A percentile compares a stretch with the other conserved stretches of the same genome.
Conservation (phyloP, 1,140 invertebrate species). For the Parapsyche elsis region DNA sequence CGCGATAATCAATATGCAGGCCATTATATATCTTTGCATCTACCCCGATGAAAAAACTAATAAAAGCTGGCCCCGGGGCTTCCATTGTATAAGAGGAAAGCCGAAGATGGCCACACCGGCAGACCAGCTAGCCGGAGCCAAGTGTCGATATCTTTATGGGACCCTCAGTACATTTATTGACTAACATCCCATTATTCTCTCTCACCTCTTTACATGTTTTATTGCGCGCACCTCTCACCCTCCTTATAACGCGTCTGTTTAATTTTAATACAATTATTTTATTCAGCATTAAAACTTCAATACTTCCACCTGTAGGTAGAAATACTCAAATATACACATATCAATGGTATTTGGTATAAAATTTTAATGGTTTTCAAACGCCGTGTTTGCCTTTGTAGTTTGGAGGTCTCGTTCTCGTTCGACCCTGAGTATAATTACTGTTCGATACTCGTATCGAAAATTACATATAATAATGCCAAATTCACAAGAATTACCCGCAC, state of each 20-base stretch:
- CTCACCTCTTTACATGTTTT: slow-evolving; percentile 35
- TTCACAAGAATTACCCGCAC: no score
- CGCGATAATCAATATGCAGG: slow-evolving; percentile 40
- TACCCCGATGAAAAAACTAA: slow-evolving; percentile 35
- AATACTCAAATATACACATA: no score
- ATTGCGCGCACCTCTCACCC: slow-evolving; percentile 2
- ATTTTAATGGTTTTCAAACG: no score
- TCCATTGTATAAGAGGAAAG: slow-evolving; percentile 32
- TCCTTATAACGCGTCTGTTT: background rate
- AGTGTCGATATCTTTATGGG: slow-evolving; percentile 49
- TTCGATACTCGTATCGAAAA: no score
- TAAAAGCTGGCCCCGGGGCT: slow-evolving; percentile 41
- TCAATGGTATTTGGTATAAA: no score
- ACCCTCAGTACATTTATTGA: slow-evolving; percentile 37
- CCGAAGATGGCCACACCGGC: slow-evolving; percentile 39
- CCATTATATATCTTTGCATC: slow-evolving; percentile 28
- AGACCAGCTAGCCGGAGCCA: slow-evolving; percentile 29
- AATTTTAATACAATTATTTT: background rate
- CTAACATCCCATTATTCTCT: slow-evolving; percentile 43
- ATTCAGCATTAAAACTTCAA: no score
- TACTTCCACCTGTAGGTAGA: no score
- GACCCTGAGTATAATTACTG: no score
- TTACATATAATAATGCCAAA: no score
- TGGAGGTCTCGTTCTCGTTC: no score
- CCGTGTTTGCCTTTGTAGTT: no score